A percentile compares a stretch with the other conserved stretches of the same genome.
Evolutionary conservation across 2,888 invertebrate species (phyloP).

Genomic region (Lamellibrachia satsuma): DNA sequence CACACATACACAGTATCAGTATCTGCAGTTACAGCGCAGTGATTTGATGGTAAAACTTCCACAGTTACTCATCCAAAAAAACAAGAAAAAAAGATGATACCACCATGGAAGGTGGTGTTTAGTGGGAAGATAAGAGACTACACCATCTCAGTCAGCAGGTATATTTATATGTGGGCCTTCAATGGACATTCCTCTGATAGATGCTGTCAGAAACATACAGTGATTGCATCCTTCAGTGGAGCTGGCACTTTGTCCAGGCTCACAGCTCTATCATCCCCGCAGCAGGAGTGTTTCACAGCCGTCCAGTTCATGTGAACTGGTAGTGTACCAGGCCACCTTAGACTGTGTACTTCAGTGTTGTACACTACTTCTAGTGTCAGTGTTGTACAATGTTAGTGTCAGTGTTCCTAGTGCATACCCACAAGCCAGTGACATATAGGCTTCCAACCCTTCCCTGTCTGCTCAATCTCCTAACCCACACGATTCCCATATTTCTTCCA

Average conservation of each 20-base stretch:
- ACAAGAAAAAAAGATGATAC: neutral
- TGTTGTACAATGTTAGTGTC: neutral
- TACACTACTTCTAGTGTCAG: neutral
- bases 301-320: too few relatives aligned
- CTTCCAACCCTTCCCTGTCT: neutral
- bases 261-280: neutral
- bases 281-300: neutral
- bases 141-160: neutral
- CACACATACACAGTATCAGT: neutral
- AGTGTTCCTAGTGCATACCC: neutral
- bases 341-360: neutral
- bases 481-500: neutral
- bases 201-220: neutral
- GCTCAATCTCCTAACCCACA: neutral
- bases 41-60: neutral
- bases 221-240: neutral
- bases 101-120: neutral
- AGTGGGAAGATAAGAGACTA: neutral
- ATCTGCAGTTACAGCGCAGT: neutral
- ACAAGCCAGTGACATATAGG: neutral
- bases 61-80: neutral
- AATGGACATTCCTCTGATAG: neutral
- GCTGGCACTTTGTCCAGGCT: neutral
- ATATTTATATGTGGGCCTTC: neutral
- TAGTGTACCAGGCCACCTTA: neutral